Percentiles rank a stretch among this genome's conserved stretches.
phyloP scores from a whole-genome alignment of 2,797 vertebrate species.

The Micromesistius poutassou region DNA sequence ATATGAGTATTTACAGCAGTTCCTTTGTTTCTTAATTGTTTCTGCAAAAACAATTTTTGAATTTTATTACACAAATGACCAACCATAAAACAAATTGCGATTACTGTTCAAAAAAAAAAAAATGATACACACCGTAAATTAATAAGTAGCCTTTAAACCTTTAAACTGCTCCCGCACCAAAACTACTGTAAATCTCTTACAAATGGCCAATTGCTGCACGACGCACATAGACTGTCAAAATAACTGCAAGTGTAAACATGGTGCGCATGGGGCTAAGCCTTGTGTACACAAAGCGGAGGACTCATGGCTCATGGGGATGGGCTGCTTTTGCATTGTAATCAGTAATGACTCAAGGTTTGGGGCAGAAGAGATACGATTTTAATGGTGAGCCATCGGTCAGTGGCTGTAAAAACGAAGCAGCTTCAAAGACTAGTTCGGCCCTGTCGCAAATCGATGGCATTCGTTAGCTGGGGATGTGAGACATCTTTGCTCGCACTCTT shows the following conservation, averaged over 20 bases:
- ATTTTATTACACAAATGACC: background rate
- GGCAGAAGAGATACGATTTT: background rate
- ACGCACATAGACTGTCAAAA: background rate
- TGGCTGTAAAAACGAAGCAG: background rate
- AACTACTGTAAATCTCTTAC: background rate
- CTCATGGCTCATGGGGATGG: background rate
- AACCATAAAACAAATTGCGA: background rate
- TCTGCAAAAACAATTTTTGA: background rate
- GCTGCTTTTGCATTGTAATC: background rate
- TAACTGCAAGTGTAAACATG: background rate
- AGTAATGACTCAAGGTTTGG: background rate
- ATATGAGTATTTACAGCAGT: background rate
- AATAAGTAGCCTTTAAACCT: background rate
- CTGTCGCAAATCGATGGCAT: background rate
- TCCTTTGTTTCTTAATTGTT: background rate
- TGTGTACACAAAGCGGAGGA: background rate
- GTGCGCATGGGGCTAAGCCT: background rate
- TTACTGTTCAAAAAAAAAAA: slow-evolving; percentile 2
- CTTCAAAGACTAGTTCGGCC: background rate
- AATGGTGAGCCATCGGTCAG: background rate
- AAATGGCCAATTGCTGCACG: background rate
- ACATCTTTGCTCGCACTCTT: background rate
- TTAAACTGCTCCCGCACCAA: background rate
- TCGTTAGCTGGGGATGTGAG: background rate
- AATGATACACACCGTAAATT: background rate